Base-by-base conservation (phyloP, 2,797 vertebrate species). In the Oophaga sylvatica region DNA sequence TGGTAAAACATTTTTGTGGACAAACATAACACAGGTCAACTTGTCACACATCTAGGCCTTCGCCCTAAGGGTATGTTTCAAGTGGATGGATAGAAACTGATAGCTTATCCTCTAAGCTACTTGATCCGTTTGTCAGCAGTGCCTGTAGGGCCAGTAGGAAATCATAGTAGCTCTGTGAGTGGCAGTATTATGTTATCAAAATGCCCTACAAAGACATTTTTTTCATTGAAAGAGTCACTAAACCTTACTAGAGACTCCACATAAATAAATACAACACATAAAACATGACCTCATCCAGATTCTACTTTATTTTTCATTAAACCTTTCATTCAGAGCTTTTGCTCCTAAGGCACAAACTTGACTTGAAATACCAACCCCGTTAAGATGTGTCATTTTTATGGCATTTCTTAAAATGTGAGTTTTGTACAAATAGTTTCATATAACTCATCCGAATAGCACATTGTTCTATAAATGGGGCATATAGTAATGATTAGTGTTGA, bases 1-100 rank as follows among this genome's bases (percentile, higher is more conserved):
- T 81, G 57, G 85, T 86, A 86, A 86, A 81, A 86, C 77, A 86
- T 86, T 86, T 80, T 73, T 80, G 31, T 86, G 85, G 85, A 80
- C 78, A 70, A 86, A 80, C 53, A 85, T 80, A 80, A 86, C 85
- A 86, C 85, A 81, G 76, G 78, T 86, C 78, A 81, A 11, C 85
- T 73, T 86, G 85, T 86, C 85, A 81, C 68, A 57, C 65, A 86
- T 68, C 65, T 70, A 80, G 85, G 10, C 67, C 65, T 73, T 81
- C 53, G 78, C 85, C 65, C 16, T 29, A 80, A 76, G 85, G 77
- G 9, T 80, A 62, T 71, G 65, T 80, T 86, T 86, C 65, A 81
- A 77, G 77, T 86, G 77, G 85, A 81, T 81, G 53, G 85, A 86
- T 59, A 45, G 16, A 86, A 86, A 62, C 67, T 70, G 77, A 86